These are phyloP conservation scores for Pteronura brasiliensis DNA, from an alignment of 2,113 vertebrate species.

Conservation along the genomic window DNA sequence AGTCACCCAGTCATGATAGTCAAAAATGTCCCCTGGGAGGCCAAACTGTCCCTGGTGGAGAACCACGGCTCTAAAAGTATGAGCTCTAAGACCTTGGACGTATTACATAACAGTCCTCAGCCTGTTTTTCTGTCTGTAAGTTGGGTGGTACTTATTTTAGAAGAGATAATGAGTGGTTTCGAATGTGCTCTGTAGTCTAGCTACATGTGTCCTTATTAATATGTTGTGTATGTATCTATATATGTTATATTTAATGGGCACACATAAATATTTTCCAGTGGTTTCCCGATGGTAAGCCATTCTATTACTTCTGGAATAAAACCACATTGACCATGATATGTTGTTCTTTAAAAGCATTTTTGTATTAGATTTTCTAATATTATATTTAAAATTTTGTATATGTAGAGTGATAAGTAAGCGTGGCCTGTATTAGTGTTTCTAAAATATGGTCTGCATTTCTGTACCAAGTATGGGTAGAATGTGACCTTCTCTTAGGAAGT, in stretches of 20 bases:
- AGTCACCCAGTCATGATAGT: not conserved
- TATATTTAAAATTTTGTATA: not conserved
- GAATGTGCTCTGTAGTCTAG: not conserved
- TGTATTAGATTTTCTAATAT: conserved; percentile 2
- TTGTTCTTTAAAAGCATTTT: not conserved
- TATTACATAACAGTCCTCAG: not conserved
- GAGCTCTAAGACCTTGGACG: not conserved
- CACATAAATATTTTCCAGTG: not conserved
- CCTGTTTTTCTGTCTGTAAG: not conserved
- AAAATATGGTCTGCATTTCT: not conserved
- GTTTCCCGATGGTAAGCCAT: not conserved
- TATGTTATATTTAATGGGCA: not conserved
- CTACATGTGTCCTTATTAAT: not conserved
- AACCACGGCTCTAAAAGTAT: not conserved
- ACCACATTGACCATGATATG: not conserved
- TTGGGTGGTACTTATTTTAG: not conserved
- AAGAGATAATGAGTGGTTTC: not conserved
- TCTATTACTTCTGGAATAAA: conserved; percentile 9
- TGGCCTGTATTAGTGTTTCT: not conserved
- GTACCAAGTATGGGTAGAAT: not conserved
- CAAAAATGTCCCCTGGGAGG: not conserved
- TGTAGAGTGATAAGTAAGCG: not conserved
- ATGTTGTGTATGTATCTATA: not conserved
- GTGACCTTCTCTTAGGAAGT: not conserved
- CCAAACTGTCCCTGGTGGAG: not conserved